These are phyloP conservation scores for Raillietiella orientalis DNA, from an alignment of 2,888 invertebrate species.

Conservation along the genomic window DNA sequence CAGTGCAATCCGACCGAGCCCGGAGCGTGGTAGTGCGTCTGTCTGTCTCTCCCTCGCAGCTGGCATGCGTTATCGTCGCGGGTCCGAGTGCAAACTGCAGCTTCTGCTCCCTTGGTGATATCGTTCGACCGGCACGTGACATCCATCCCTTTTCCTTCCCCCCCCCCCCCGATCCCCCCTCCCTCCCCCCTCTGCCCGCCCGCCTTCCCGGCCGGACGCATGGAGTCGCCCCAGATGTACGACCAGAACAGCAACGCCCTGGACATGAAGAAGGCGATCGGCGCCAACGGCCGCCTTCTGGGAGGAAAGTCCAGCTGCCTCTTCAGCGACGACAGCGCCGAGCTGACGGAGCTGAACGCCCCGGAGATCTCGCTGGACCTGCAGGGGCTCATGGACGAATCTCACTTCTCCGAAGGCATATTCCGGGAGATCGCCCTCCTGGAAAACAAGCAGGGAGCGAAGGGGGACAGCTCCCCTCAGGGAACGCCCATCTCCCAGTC, in stretches of 20 bases:
- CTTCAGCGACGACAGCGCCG: slow-evolving; percentile 17
- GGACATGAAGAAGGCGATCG: slow-evolving; percentile 19
- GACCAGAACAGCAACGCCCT: slow-evolving; percentile 24
- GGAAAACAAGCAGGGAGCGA: slow-evolving; percentile 10
- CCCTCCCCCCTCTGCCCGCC: too few relatives aligned
- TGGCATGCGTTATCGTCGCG: too few relatives aligned
- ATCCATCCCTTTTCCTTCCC: too few relatives aligned
- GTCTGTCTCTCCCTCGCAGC: too few relatives aligned
- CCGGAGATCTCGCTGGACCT: slow-evolving; percentile 74
- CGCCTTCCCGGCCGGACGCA: too few relatives aligned
- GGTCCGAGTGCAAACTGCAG: too few relatives aligned
- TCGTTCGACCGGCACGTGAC: too few relatives aligned
- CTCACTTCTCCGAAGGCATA: slow-evolving; percentile 43
- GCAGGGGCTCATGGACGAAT: slow-evolving; percentile 66
- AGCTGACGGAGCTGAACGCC: slow-evolving; percentile 58
- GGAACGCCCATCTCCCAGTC: slow-evolving; percentile 4
- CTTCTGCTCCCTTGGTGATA: too few relatives aligned
- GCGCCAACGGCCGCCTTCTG: slow-evolving; percentile 9
- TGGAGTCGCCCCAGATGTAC: slow-evolving; percentile 66
- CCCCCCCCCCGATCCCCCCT: too few relatives aligned
- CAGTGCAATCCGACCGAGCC: too few relatives aligned
- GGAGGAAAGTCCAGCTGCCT: slow-evolving; percentile 11
- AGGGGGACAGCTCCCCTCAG: too few relatives aligned
- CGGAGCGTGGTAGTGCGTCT: too few relatives aligned
- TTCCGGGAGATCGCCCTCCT: slow-evolving; percentile 38